Conservation (phyloP, 2,797 vertebrate species). For the Bradypodion pumilum region DNA sequence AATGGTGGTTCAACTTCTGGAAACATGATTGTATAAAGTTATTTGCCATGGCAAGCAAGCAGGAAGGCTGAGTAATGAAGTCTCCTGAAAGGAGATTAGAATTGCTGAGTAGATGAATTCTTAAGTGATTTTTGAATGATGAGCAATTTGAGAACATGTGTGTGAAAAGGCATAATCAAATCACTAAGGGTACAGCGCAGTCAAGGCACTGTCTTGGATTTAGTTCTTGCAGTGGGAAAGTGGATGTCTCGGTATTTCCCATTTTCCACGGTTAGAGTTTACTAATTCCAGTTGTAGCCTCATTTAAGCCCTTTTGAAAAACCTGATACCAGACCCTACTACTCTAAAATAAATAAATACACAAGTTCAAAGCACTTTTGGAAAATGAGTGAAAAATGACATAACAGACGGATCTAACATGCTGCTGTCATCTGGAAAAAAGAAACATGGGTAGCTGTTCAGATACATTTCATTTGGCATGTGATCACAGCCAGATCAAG, state of each 20-base stretch:
- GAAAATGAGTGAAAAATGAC: background rate
- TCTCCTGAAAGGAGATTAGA: rapidly evolving
- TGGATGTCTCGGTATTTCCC: background rate
- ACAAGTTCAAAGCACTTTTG: background rate
- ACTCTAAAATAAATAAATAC: background rate
- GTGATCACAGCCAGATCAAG: background rate
- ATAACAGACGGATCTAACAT: background rate
- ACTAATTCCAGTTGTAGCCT: background rate
- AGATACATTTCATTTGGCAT: background rate
- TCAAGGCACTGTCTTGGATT: background rate
- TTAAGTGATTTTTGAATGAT: slow-evolving; percentile 23
- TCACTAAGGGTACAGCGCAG: background rate
- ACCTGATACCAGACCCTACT: background rate
- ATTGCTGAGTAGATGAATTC: background rate
- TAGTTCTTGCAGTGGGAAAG: background rate
- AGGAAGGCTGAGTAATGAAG: background rate
- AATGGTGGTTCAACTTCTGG: background rate
- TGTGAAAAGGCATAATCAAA: background rate
- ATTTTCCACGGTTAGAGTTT: background rate
- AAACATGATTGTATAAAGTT: slow-evolving; percentile 19
- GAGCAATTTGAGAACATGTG: background rate
- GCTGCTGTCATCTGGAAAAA: background rate
- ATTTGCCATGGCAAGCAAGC: background rate
- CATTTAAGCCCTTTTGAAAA: background rate
- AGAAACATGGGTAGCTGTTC: background rate